phyloP scores from a whole-genome alignment of 2,797 vertebrate species.

The Acanthornis magna region DNA sequence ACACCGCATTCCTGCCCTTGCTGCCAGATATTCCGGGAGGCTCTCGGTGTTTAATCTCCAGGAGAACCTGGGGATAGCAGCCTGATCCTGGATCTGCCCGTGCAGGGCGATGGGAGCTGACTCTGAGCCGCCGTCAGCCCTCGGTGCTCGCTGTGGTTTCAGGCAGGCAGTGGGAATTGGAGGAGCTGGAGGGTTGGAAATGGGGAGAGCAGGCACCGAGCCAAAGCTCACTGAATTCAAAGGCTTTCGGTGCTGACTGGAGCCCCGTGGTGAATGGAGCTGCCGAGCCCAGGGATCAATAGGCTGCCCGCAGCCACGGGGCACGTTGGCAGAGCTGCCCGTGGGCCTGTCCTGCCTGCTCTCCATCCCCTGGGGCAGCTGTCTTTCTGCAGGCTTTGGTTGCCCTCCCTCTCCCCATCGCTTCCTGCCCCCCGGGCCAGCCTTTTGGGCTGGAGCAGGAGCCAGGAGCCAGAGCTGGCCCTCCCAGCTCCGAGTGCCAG shows the following conservation, averaged over 20 bases:
- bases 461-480: not conserved
- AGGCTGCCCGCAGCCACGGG: not conserved
- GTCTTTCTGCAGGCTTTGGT: slow-evolving; percentile 2
- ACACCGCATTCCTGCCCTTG: slow-evolving; percentile 22
- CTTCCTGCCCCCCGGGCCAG: not conserved
- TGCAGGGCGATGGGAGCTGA: not conserved
- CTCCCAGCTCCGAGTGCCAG: not conserved
- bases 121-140: not conserved
- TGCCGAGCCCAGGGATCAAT: not conserved
- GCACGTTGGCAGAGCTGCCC: not conserved
- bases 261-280: not conserved
- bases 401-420: not conserved
- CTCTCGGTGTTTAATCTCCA: not conserved
- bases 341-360: not conserved
- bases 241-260: not conserved
- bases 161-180: not conserved
- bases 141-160: not conserved
- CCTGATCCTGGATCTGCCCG: not conserved
- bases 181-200: not conserved
- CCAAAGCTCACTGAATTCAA: not conserved
- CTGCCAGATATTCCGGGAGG: slow-evolving; percentile 15
- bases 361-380: not conserved
- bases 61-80: not conserved
- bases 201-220: not conserved
- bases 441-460: not conserved